Evolutionary conservation across 2,797 vertebrate species (phyloP), one percentile per base, ranked within the genome.

Genomic region (Lithobates sylvaticus): DNA sequence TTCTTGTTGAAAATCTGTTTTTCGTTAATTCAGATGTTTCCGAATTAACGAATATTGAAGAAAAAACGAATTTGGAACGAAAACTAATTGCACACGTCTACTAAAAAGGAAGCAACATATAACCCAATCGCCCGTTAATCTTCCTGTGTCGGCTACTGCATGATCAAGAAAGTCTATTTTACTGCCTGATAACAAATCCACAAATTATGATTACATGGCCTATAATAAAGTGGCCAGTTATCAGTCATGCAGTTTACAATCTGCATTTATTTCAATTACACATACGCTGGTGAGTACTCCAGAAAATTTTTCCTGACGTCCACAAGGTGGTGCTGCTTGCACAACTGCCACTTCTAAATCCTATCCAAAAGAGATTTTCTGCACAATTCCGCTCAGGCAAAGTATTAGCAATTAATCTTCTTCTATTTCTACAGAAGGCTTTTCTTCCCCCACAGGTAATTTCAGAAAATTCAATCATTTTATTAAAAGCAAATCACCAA

Each of bases 331-430:
- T 9, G 61, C 70, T 23, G 1, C 6, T 26, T 21, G 23, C 23
- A 29, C 67, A 23, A 36, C 64, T 10, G 6, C 15, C 26, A n/a
- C 5, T 50, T 47, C 36, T 23, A n/a, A 23, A 61, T 61, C 44
- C 54, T 15, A 61, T 13, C 18, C n/a, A 54, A 72, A 54, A 34
- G 34, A 58, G 68, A 10, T 44, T 70, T 80, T 71, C 44, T 54
- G 78, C 44, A 54, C 78, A 80, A 81, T 39, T 81, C 68, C 50
- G 36, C 23, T 36, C 32, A 81, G 58, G 79, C 47, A 72, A 4
- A 81, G 26, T 47, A 81, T 78, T 67, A 78, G 39, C 65, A 78
- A 78, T 67, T 78, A 64, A 78, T 64, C 65, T 78, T 64, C 61
- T 67, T 27, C 34, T 64, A 58, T 21, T 61, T 42, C 61, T 78